These are phyloP conservation scores for Oophaga sylvatica DNA, from an alignment of 2,797 vertebrate species.

Conservation along the genomic window DNA sequence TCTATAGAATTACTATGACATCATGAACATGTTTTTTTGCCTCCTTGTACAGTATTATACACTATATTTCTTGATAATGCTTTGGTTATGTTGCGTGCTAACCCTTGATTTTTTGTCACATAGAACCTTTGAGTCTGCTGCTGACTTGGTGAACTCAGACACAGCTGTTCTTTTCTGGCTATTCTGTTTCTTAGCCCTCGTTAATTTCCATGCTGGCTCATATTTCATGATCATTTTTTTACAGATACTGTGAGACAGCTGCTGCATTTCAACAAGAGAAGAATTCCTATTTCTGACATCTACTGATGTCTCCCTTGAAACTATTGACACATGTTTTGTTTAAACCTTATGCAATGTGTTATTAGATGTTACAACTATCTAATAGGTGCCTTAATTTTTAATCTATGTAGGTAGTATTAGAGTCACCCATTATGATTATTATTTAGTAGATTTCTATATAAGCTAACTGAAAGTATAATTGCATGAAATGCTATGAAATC, in stretches of 20 bases:
- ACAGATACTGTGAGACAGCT: conserved; percentile 66
- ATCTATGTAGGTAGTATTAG: neutral
- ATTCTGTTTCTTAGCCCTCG: conserved; percentile 67
- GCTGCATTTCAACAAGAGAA: conserved; percentile 62
- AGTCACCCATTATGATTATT: neutral
- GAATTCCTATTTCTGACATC: conserved; percentile 53
- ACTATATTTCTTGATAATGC: neutral
- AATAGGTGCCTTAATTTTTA: neutral
- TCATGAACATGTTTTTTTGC: neutral
- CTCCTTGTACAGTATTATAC: neutral
- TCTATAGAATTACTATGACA: neutral
- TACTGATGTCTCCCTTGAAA: conserved; percentile 50
- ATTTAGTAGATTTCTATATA: neutral
- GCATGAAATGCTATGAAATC: neutral
- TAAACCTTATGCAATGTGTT: conserved; percentile 19
- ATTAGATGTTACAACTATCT: neutral
- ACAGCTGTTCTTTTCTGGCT: conserved; percentile 69
- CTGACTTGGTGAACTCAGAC: conserved; percentile 57
- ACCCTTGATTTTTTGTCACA: conserved; percentile 36
- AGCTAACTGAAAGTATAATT: neutral
- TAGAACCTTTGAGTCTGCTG: conserved; percentile 25
- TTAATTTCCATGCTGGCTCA: conserved; percentile 60
- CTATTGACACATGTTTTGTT: conserved; percentile 43
- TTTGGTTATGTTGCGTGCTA: conserved; percentile 4
- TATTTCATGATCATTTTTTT: conserved; percentile 65